Percentiles rank a stretch among this genome's conserved stretches.
Conservation (phyloP, 2,113 vertebrate species). For the Hassar affinis region DNA sequence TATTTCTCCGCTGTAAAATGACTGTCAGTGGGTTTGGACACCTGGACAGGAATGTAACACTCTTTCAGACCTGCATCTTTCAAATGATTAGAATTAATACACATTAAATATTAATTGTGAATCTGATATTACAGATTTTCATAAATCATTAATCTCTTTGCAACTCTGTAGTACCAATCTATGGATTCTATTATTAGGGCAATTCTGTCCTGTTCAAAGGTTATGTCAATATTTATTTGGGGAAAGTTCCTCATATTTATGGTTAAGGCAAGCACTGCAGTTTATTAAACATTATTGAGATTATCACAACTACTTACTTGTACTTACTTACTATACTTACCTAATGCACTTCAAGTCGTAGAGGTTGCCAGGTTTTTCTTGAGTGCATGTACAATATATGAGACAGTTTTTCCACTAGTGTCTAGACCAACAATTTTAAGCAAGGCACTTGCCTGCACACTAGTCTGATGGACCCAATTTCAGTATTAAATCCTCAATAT, state of each 20-base stretch:
- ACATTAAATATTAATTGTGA: not conserved
- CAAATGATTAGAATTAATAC: conserved; percentile 8
- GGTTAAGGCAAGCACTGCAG: not conserved
- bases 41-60: not conserved
- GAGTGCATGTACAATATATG: not conserved
- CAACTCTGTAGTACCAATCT: not conserved
- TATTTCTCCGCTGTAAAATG: conserved; percentile 23
- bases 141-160: not conserved
- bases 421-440: not conserved
- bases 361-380: not conserved
- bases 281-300: not conserved
- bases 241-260: not conserved
- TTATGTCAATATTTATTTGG: not conserved
- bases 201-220: not conserved
- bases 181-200: not conserved
- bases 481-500: conserved; percentile 1
- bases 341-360: not conserved
- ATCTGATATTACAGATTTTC: not conserved
- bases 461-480: not conserved
- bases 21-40: conserved; percentile 34
- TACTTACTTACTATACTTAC: no score
- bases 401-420: not conserved
- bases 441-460: not conserved
- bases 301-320: not conserved
- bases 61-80: not conserved